phyloP scores from a whole-genome alignment of 2,888 invertebrate species.

The Escarpia spicata region DNA sequence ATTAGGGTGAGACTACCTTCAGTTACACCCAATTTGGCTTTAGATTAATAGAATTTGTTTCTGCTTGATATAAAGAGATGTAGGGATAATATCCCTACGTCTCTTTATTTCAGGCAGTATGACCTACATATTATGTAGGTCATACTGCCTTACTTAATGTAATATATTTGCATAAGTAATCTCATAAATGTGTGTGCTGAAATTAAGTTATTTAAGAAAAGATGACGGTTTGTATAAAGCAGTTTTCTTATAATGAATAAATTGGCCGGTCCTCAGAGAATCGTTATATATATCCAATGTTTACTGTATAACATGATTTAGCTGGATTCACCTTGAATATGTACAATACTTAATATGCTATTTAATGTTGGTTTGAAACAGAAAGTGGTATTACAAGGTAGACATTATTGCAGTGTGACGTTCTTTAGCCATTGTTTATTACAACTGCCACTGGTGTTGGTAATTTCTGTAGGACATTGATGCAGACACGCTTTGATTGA shows the following conservation, averaged over 20 bases:
- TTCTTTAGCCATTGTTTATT: background rate
- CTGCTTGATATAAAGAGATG: background rate
- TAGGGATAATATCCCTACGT: too few relatives aligned
- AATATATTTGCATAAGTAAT: background rate
- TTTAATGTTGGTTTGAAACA: too few relatives aligned
- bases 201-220: background rate
- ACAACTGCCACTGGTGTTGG: background rate
- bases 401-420: too few relatives aligned
- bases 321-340: too few relatives aligned
- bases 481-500: too few relatives aligned
- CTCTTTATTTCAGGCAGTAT: too few relatives aligned
- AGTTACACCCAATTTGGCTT: background rate
- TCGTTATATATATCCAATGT: too few relatives aligned
- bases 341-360: too few relatives aligned
- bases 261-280: too few relatives aligned
- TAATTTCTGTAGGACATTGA: background rate
- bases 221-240: background rate
- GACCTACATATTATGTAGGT: background rate
- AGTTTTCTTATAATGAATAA: background rate
- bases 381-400: too few relatives aligned
- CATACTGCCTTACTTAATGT: background rate
- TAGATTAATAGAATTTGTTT: background rate
- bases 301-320: too few relatives aligned
- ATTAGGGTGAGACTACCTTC: conserved; percentile 71
- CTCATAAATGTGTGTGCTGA: background rate